Base-by-base conservation (phyloP, 2,113 vertebrate genomes). In the Kryptolebias marmoratus region DNA sequence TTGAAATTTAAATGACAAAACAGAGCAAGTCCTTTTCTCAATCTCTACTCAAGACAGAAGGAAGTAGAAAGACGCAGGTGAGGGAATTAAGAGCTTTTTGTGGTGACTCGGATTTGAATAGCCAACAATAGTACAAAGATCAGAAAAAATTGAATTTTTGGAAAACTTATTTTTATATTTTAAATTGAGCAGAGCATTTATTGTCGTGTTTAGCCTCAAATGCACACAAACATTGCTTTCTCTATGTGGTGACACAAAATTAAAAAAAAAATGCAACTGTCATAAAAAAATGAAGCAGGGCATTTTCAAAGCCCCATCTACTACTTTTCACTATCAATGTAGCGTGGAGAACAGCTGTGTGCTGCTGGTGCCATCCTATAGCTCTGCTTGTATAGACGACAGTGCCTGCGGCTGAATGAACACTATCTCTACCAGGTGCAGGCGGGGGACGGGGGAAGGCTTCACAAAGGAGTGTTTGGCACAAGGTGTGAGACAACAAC, bases 321-420 rank as follows among this genome's bases (percentile, higher is more conserved):
- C 86, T 85, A 87, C 79, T 88, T 80, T 92, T 92, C 89, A 85
- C 91, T 92, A 93, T 93, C 91, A 92, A 87, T 92, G 89, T 88
- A 86, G 72, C 74, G 48, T 85, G 80, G 82, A 86, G 87, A 89
- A 86, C 90, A 92, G 88, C 92, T 91, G 91, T 91, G 90, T 73
- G 82, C 79, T 69, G 84, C 87, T 75, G 78, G 85, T 92, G 86
- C 86, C 88, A 89, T 89, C 87, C 76, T 81, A 42, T 42, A 84
- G 81, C 82, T 74, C 84, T 42, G 84, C 84, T 79, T 88, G 82
- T 88, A 90, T 89, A 87, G 84, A 88, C 80, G 88, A 81, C 82
- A 86, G 81, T 83, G 87, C 90, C 92, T 81, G 87, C 84, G 89
- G 89, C 89, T 90, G 88, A 85, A 84, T 87, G 86, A 90, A 81